Evolutionary conservation across 2,888 invertebrate genomes (phyloP).

Genomic region (Prenolepis imparis): DNA sequence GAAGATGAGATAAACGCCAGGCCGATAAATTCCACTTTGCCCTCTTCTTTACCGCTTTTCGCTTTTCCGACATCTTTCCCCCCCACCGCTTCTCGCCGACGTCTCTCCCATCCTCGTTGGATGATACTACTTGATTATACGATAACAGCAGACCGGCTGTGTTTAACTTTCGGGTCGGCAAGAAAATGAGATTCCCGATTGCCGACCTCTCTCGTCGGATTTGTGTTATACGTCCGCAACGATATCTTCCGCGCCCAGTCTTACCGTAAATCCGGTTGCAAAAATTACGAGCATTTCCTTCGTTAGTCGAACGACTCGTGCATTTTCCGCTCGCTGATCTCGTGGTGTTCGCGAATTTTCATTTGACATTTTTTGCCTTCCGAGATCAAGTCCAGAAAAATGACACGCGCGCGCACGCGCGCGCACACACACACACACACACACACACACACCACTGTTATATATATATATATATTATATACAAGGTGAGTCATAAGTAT

Average conservation of each 20-base stretch:
- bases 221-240: slow-evolving; percentile 24
- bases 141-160: slow-evolving; percentile 52
- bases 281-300: slow-evolving; percentile 34
- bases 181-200: slow-evolving; percentile 56
- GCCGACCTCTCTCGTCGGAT: slow-evolving; percentile 44
- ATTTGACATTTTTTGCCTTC: not conserved
- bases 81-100: not conserved
- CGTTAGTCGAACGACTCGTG: not conserved
- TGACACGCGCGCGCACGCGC: too few relatives aligned
- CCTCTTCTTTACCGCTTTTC: slow-evolving; percentile 34
- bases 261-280: slow-evolving; percentile 26
- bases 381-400: not conserved
- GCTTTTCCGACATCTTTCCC: not conserved
- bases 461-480: too few relatives aligned
- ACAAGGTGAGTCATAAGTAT: too few relatives aligned
- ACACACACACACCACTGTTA: too few relatives aligned
- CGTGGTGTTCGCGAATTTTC: not conserved
- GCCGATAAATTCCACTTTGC: slow-evolving; percentile 56
- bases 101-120: slow-evolving; percentile 26
- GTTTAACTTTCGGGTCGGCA: slow-evolving; percentile 51
- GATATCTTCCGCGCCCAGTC: slow-evolving; percentile 7
- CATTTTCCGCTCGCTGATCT: not conserved
- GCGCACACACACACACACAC: too few relatives aligned
- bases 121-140: slow-evolving; percentile 53
- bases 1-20: slow-evolving; percentile 61